These are phyloP conservation scores for Kryptolebias ocellatus DNA, from an alignment of 2,797 vertebrate genomes.

Conservation along the genomic window DNA sequence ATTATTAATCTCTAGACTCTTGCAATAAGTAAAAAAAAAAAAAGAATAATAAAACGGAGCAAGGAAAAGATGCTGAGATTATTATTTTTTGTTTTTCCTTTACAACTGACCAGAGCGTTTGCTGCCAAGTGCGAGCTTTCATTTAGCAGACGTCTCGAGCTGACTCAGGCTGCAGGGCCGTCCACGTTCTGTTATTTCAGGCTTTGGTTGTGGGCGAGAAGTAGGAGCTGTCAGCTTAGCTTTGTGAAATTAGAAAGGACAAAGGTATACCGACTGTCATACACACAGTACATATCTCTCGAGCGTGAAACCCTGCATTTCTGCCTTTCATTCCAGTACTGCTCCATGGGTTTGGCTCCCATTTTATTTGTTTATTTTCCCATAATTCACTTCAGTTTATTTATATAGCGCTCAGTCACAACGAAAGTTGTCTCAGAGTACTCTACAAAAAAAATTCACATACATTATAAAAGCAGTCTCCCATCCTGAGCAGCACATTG, in stretches of 20 bases:
- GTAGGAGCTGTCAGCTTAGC: constrained; percentile 30
- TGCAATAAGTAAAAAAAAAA: no score
- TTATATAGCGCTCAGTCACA: no score
- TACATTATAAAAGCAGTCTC: no score
- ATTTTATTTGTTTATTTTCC: no score
- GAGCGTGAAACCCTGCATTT: not conserved
- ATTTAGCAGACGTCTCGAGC: constrained; percentile 3
- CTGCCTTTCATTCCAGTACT: not conserved
- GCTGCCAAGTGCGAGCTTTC: not conserved
- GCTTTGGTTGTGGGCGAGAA: constrained; percentile 22
- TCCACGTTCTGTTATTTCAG: constrained; percentile 28
- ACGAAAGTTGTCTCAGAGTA: no score
- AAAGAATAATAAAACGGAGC: no score
- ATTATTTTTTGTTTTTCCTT: not conserved
- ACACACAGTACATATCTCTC: not conserved
- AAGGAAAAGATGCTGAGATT: no score
- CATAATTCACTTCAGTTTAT: no score
- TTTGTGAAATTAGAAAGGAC: constrained; percentile 15
- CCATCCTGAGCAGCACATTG: no score
- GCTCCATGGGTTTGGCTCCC: no score
- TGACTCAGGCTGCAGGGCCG: not conserved
- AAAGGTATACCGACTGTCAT: not conserved
- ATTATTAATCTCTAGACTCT: no score
- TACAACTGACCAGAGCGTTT: not conserved
- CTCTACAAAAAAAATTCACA: no score